These are phyloP conservation scores for Acronicta leporina DNA, from an alignment of 2,888 invertebrate species.

Conservation along the genomic window DNA sequence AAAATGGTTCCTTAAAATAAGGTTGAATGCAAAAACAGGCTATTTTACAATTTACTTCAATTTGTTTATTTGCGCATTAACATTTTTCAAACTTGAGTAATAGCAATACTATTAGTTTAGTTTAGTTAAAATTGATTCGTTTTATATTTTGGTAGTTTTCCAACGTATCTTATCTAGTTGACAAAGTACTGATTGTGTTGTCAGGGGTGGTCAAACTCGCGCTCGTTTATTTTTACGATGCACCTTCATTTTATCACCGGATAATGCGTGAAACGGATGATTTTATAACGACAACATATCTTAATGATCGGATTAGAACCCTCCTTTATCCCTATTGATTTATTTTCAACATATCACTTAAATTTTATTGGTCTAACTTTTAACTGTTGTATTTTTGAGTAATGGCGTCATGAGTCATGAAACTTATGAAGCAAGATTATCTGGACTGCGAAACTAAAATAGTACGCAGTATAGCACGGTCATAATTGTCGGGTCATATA, in stretches of 20 bases:
- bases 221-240: conserved; percentile 70
- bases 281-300: conserved; percentile 78
- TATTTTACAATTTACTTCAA: too few relatives aligned
- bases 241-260: conserved; percentile 73
- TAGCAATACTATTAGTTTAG: too few relatives aligned
- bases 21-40: too few relatives aligned
- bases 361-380: conserved; percentile 53
- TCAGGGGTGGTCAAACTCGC: conserved; percentile 74
- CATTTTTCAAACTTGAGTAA: too few relatives aligned
- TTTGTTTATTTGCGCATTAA: too few relatives aligned
- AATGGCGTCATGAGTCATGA: conserved; percentile 20
- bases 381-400: conserved; percentile 38
- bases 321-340: conserved; percentile 81
- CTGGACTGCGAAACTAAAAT: conserved; percentile 7
- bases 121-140: not conserved
- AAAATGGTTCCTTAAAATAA: too few relatives aligned
- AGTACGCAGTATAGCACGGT: conserved; percentile 2
- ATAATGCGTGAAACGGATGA: conserved; percentile 83
- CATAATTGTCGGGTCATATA: conserved; percentile 22
- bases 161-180: conserved; percentile 21
- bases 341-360: conserved; percentile 70
- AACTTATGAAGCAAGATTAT: conserved; percentile 29
- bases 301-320: conserved; percentile 79
- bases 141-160: not conserved
- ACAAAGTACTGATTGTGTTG: conserved; percentile 43